Base-by-base conservation (phyloP, 2,888 invertebrate species). In the Drosophila setosimentum region DNA sequence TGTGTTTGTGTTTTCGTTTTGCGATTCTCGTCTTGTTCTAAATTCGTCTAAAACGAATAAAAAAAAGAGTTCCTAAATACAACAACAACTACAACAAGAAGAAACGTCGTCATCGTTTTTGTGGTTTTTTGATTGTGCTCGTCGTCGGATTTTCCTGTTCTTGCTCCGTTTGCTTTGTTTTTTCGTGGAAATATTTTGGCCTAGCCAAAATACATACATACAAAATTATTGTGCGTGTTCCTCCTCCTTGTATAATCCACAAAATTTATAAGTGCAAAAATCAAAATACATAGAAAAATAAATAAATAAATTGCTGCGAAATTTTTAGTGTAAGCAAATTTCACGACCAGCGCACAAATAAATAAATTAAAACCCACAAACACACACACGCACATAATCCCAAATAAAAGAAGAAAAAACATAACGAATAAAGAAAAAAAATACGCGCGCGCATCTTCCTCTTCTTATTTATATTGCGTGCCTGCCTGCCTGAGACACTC, bases 361-460 rank as follows among this genome's bases (percentile, higher is more conserved):
- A 70, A 69, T 76, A 72, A 72, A 78, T 68, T 60, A 63, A 75
- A 62, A 65, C 57, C 45, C 61, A 72, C 49, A 76, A 50, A 61
- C 24, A 54, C 42, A 55, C 42, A 58, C 30, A 63, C 54, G 16
- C 42, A 60, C 37, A 66, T 24, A 29, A 29, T 21, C 16, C 45
- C 13, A 40, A 57, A 40, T n/a, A 29, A n/a, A 57, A 57, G 16
- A 57, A 40, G 32, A 32, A 21, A 63, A 24, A 42, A 48, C 42
- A 63, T 87, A 82, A n/a, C 13, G 7, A 32, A 33, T 33, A 53
- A 53, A 33, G 5, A 64, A 21, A 42, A 48, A 59, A 57, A 70
- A 89, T 87, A 85, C 85, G 85, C 85, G 85, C 83, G 85, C 86
- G 72, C 81, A 76, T 76, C 83, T 76, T 73, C 83, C 73, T 80